Percentiles rank a stretch among this genome's conserved stretches.
Conservation (phyloP, 1,140 invertebrate genomes). For the Idris sp. region DNA sequence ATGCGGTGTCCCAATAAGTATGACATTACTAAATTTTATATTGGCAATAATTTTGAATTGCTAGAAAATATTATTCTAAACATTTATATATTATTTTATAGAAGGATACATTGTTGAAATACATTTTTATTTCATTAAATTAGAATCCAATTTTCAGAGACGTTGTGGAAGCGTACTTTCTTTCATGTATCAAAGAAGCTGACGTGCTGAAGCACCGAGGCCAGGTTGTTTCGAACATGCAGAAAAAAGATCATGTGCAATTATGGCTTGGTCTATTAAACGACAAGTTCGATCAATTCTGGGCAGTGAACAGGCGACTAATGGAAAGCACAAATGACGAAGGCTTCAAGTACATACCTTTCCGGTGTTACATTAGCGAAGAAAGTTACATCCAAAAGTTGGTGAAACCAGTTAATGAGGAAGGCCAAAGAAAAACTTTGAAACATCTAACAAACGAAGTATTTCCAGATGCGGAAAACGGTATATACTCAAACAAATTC, state of each 20-base stretch:
- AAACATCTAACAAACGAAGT: conserved; percentile 85
- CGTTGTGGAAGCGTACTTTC: conserved; percentile 93
- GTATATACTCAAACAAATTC: conserved; percentile 66
- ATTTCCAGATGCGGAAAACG: conserved; percentile 81
- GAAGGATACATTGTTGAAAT: too few relatives aligned
- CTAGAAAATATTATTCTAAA: too few relatives aligned
- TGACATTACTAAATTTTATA: too few relatives aligned
- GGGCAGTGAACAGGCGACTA: conserved; percentile 95
- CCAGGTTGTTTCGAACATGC: conserved; percentile 95
- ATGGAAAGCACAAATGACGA: conserved; percentile 91
- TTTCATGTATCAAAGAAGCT: conserved; percentile 98
- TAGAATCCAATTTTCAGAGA: conserved; percentile 83
- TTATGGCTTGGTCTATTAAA: conserved; percentile 96
- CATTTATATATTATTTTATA: too few relatives aligned
- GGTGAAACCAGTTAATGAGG: conserved; percentile 85
- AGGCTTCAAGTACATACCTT: conserved; percentile 94
- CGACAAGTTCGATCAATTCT: conserved; percentile 99
- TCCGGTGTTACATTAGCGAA: conserved; percentile 91
- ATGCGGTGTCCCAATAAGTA: conserved; percentile 89
- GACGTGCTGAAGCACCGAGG: conserved; percentile 97
- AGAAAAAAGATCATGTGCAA: conserved; percentile 98
- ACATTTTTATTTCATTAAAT: too few relatives aligned
- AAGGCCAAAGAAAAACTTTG: conserved; percentile 86
- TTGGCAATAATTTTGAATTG: too few relatives aligned
- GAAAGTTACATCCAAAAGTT: conserved; percentile 86